Evolutionary conservation across 2,888 invertebrate species (phyloP), one percentile per base, ranked within the genome.

Genomic region (Idaea straminata): DNA sequence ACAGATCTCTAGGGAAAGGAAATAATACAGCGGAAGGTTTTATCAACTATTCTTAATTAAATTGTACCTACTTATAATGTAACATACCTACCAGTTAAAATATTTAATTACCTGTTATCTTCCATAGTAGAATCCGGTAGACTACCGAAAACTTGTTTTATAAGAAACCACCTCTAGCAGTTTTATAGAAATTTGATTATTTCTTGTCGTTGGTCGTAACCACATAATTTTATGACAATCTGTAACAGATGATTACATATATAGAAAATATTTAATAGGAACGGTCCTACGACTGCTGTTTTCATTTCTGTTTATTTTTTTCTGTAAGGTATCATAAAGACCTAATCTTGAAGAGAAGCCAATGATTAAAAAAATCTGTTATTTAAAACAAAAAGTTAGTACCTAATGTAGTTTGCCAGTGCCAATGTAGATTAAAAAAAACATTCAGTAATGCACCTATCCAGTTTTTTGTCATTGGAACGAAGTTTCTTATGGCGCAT

Each of bases 61-160:
- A 59, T 7, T 58, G n/a, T 59, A 1, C 6, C 0, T 59, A 15
- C 15, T 15, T 66, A 47, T n/a, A 38, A 61, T 59, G 38, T 63
- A 58, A 64, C 57, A n/a, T 61, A 61, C 35, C 35, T 59, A 57
- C 15, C 15, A 58, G 61, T 38, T 47, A 38, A 62, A 36, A 16
- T 61, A 16, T 58, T 16, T 15, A 57, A 15, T 73, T 72, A 90
- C 91, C 90, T 88, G 70, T 83, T 86, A 66, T 88, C 87, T 64
- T 85, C 86, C 88, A 90, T 90, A 65, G 57, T 77, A n/a, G 6
- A 62, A 10, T 69, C 72, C 80, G 80, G 77, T 76, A 71, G 75
- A 85, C 88, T 89, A 87, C 80, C 86, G 86, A 74, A 84, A 80
- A 72, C 80, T 83, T 36, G 80, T 83, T 67, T 80, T 84, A 69